Conservation (phyloP, 1,140 invertebrate genomes). For the Periplaneta americana region DNA sequence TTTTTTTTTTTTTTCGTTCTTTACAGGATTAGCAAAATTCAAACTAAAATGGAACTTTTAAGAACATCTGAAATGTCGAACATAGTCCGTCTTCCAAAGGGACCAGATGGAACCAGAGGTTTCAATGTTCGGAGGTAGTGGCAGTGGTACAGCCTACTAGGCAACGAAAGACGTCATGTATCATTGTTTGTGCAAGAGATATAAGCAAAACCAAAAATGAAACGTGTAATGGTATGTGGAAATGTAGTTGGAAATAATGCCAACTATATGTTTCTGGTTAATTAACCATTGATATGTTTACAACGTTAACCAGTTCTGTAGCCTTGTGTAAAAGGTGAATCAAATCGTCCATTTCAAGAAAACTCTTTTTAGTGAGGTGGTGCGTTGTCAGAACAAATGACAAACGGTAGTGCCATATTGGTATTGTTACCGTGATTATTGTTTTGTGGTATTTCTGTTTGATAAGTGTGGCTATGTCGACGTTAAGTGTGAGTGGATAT, state of each 20-base stretch:
- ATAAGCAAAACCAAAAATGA: neutral
- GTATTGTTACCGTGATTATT: neutral
- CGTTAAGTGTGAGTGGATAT: neutral
- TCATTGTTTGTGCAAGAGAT: neutral
- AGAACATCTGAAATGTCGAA: conserved; percentile 27
- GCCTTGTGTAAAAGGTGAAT: neutral
- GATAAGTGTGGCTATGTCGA: neutral
- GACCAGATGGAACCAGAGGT: conserved; percentile 51
- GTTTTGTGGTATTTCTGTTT: too few species aligned
- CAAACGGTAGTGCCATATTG: neutral
- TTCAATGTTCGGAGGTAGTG: conserved; percentile 52
- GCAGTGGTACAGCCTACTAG: conserved; percentile 7
- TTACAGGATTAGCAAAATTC: conserved; percentile 22
- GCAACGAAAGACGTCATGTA: neutral
- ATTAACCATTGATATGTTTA: too few species aligned
- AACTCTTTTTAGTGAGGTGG: neutral
- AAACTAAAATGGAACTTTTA: conserved; percentile 23
- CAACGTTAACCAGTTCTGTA: neutral
- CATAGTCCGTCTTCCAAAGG: conserved; percentile 46
- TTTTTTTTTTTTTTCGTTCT: neutral
- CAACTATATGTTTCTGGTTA: neutral
- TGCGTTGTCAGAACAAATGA: neutral
- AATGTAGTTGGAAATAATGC: neutral
- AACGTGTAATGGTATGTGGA: neutral
- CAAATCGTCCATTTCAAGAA: neutral